A percentile compares a stretch with the other conserved stretches of the same genome.
phyloP scores from a whole-genome alignment of 2,888 invertebrate species.

The Parthenolecanium corni region DNA sequence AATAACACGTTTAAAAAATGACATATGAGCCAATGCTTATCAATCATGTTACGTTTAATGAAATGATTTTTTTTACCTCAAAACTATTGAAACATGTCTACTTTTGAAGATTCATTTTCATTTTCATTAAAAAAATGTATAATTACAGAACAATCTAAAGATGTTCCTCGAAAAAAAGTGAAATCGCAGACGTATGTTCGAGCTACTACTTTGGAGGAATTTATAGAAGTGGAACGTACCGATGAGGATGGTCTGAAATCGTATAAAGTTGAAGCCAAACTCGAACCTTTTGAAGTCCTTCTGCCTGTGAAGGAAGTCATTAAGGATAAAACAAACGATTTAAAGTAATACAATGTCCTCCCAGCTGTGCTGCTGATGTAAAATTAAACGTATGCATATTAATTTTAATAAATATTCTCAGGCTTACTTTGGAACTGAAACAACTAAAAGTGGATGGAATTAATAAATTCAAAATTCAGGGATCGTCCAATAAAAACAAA shows the following conservation, averaged over 20 bases:
- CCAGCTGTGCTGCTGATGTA: too few species aligned
- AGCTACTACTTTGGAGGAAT: slow-evolving; percentile 11
- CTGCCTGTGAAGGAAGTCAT: background rate
- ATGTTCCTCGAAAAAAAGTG: slow-evolving; percentile 2
- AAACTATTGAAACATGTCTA: too few species aligned
- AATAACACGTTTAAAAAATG: too few species aligned
- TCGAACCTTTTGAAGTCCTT: background rate
- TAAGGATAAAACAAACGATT: background rate
- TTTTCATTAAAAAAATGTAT: too few species aligned
- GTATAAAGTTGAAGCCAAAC: slow-evolving; percentile 13
- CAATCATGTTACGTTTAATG: too few species aligned
- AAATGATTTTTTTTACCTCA: too few species aligned
- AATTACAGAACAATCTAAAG: too few species aligned
- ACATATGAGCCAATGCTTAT: too few species aligned
- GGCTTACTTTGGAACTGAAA: background rate
- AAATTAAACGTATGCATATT: too few species aligned
- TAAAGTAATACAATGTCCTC: background rate
- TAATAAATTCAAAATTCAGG: slow-evolving; percentile 6
- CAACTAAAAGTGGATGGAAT: slow-evolving; percentile 2
- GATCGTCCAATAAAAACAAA: background rate
- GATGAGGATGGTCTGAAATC: slow-evolving; percentile 16
- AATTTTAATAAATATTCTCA: background rate
- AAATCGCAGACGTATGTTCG: slow-evolving; percentile 14
- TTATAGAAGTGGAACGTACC: slow-evolving; percentile 12
- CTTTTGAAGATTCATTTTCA: too few species aligned